Conservation (phyloP, 2,888 invertebrate species). For the Trissolcus brochymenae region DNA sequence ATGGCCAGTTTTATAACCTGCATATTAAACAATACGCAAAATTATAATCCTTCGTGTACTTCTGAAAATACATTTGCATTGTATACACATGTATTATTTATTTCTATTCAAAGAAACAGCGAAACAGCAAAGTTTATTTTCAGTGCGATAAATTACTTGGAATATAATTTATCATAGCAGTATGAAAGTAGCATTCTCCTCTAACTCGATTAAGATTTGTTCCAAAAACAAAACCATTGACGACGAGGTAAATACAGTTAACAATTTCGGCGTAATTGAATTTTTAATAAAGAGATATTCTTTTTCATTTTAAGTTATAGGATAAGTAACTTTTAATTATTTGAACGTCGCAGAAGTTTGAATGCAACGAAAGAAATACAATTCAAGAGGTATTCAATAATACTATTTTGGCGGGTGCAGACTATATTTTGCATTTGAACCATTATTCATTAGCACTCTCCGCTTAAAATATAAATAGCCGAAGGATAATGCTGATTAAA, state of each 20-base stretch:
- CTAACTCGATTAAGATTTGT: neutral
- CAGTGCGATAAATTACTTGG: slow-evolving; percentile 31
- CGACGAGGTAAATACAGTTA: no score
- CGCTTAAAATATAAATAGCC: no score
- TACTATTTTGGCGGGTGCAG: slow-evolving; percentile 19
- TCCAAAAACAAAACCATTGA: no score
- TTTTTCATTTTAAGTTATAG: no score
- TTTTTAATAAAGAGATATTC: no score
- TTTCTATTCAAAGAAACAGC: slow-evolving; percentile 10
- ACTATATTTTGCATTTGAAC: slow-evolving; percentile 25
- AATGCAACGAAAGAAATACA: slow-evolving; percentile 23
- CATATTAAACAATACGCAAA: slow-evolving; percentile 8
- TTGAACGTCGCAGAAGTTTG: no score
- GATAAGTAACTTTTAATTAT: neutral
- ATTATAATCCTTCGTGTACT: no score
- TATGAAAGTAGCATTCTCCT: slow-evolving; percentile 13
- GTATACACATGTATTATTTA: no score
- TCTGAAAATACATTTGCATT: no score
- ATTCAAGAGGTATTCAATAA: slow-evolving; percentile 38
- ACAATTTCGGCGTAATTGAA: no score
- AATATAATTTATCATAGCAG: slow-evolving; percentile 32
- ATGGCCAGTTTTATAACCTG: no score
- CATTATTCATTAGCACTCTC: slow-evolving; percentile 30
- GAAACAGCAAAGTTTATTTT: slow-evolving; percentile 8
- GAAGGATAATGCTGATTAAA: no score